phyloP scores from a whole-genome alignment of 2,113 vertebrate genomes.

The Anguilla rostrata region DNA sequence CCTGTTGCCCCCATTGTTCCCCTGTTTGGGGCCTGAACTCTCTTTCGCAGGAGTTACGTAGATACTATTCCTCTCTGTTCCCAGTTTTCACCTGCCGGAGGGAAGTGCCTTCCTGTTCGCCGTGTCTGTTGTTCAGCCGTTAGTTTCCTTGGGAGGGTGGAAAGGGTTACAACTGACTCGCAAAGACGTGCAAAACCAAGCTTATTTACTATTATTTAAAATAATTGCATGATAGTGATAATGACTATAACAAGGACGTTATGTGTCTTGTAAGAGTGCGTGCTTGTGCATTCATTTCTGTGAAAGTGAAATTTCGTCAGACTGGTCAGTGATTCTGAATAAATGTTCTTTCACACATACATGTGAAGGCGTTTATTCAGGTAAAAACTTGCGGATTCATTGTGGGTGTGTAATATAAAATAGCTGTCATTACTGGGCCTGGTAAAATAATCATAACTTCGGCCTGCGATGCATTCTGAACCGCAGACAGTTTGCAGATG shows the following conservation, averaged over 20 bases:
- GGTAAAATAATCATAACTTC: slow-evolving; percentile 30
- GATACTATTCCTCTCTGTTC: background rate
- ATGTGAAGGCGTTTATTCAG: too few relatives aligned
- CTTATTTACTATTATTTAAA: background rate
- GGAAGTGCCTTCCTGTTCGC: too few relatives aligned
- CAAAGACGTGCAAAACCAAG: too few relatives aligned
- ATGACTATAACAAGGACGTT: slow-evolving; percentile 4
- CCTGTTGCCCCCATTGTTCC: background rate
- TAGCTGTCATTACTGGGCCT: slow-evolving; percentile 29
- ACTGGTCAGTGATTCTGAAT: slow-evolving; percentile 26
- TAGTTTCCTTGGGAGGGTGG: too few relatives aligned
- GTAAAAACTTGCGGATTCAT: too few relatives aligned
- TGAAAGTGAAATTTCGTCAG: background rate
- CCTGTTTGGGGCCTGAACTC: background rate
- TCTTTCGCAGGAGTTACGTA: background rate
- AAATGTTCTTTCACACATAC: slow-evolving; percentile 9
- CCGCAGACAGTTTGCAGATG: slow-evolving; percentile 11
- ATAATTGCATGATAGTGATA: slow-evolving; percentile 4
- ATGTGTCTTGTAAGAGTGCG: background rate
- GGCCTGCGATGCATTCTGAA: background rate
- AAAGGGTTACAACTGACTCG: too few relatives aligned
- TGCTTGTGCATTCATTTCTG: slow-evolving; percentile 1
- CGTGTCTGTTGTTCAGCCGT: too few relatives aligned
- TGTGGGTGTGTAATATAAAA: background rate
- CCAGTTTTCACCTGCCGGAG: background rate